Percentiles rank a stretch among this genome's conserved stretches.
These are phyloP conservation scores for Philereme transversata DNA, from an alignment of 2,888 invertebrate species.

Conservation along the genomic window DNA sequence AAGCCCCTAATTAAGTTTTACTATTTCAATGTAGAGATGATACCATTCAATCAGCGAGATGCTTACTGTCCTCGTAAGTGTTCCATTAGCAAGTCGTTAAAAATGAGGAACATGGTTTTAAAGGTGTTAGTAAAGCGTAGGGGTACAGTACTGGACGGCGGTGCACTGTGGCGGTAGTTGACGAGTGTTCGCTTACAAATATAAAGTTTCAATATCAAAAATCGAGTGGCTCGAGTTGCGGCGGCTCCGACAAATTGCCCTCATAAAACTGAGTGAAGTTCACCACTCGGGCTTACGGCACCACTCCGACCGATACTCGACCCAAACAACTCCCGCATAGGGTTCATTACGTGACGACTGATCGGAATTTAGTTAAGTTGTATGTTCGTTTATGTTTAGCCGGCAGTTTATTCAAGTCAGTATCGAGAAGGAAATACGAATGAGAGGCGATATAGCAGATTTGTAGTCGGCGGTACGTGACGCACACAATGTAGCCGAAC, in stretches of 20 bases:
- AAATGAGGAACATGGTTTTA: too few relatives aligned
- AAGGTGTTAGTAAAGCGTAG: too few relatives aligned
- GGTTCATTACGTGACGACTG: background rate
- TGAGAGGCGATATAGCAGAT: conserved; percentile 33
- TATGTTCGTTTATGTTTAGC: conserved; percentile 43
- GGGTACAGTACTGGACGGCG: background rate
- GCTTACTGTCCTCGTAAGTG: too few relatives aligned
- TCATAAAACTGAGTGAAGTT: conserved; percentile 48
- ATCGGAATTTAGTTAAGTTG: conserved; percentile 27
- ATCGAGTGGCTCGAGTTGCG: conserved; percentile 49
- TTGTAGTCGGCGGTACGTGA: conserved; percentile 25
- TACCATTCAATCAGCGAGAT: too few relatives aligned
- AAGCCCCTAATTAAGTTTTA: too few relatives aligned
- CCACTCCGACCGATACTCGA: conserved; percentile 6
- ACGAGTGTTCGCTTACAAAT: conserved; percentile 43
- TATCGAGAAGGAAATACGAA: conserved; percentile 38
- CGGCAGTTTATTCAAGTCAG: conserved; percentile 44
- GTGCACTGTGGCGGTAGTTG: conserved; percentile 25
- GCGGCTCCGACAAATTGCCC: conserved; percentile 51
- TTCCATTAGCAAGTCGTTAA: too few relatives aligned
- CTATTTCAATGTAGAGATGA: too few relatives aligned
- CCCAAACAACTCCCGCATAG: background rate
- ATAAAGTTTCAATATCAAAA: conserved; percentile 54
- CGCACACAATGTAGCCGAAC: conserved; percentile 15
- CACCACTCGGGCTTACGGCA: conserved; percentile 39